A percentile compares a stretch with the other conserved stretches of the same genome.
These are phyloP conservation scores for Melanotaenia duboulayi DNA, from an alignment of 2,113 vertebrate genomes.

Conservation along the genomic window DNA sequence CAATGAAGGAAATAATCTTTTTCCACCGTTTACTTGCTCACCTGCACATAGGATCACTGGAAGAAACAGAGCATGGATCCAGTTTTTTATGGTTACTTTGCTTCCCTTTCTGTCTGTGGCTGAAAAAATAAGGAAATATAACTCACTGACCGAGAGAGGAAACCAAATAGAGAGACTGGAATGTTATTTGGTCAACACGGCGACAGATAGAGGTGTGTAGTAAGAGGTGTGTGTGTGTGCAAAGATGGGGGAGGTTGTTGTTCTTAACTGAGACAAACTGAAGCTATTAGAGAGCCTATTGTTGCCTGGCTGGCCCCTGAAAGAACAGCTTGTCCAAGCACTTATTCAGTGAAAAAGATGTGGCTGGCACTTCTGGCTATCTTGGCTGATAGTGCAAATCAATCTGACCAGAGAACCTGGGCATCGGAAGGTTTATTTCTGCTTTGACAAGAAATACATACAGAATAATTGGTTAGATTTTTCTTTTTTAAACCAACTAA, in stretches of 20 bases:
- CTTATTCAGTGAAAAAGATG: constrained; percentile 77
- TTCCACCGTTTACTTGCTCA: background rate
- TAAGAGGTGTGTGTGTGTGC: constrained; percentile 22
- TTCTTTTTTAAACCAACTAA: too few species aligned
- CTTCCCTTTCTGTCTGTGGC: background rate
- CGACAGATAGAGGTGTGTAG: constrained; percentile 16
- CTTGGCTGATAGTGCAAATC: constrained; percentile 70
- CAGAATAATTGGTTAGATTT: background rate
- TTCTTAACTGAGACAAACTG: constrained; percentile 80
- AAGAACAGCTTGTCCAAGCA: constrained; percentile 80
- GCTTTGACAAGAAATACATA: background rate
- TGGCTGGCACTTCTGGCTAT: constrained; percentile 61
- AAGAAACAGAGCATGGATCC: background rate
- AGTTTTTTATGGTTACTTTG: background rate
- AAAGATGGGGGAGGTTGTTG: constrained; percentile 42
- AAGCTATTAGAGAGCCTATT: constrained; percentile 76
- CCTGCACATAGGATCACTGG: background rate
- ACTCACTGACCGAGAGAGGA: background rate
- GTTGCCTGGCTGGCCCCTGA: constrained; percentile 70
- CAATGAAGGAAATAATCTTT: constrained; percentile 4
- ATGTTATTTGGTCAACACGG: constrained; percentile 46
- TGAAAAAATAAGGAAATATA: constrained; percentile 34
- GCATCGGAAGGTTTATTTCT: constrained; percentile 13
- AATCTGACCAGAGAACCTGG: constrained; percentile 61
- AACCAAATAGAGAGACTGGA: constrained; percentile 31